Percentiles rank a stretch among this genome's conserved stretches.
phyloP scores from a whole-genome alignment of 2,888 invertebrate genomes.

The Tethea ocularis region DNA sequence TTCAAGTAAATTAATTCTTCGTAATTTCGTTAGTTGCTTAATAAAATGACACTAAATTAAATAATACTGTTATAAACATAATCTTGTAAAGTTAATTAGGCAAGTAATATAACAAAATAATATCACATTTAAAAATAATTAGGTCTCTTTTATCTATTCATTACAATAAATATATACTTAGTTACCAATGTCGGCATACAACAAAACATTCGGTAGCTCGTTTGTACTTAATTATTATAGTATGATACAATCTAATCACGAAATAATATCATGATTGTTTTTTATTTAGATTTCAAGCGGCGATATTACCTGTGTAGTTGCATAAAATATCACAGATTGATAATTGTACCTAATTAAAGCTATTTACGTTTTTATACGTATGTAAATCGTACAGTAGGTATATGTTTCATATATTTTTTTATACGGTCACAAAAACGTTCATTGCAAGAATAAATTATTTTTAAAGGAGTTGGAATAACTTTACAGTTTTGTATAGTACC shows the following conservation, averaged over 20 bases:
- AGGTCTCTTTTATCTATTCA: conserved; percentile 33
- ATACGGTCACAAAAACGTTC: too few relatives aligned
- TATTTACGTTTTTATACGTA: not conserved
- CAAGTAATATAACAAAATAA: not conserved
- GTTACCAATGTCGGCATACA: conserved; percentile 37
- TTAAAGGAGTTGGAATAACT: too few relatives aligned
- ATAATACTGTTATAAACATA: not conserved
- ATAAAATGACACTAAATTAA: not conserved
- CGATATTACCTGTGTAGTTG: conserved; percentile 24
- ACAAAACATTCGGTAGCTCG: conserved; percentile 47
- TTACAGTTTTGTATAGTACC: too few relatives aligned
- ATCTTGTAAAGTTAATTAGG: conserved; percentile 1
- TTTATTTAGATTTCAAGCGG: conserved; percentile 44
- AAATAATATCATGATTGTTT: conserved; percentile 39
- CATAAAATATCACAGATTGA: conserved; percentile 29
- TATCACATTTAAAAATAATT: conserved; percentile 29
- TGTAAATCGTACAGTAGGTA: too few relatives aligned
- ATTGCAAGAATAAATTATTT: too few relatives aligned
- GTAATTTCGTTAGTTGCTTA: too few relatives aligned
- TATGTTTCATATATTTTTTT: too few relatives aligned
- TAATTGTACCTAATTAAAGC: conserved; percentile 7
- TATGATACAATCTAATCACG: conserved; percentile 47
- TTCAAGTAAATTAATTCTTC: too few relatives aligned
- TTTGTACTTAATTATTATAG: conserved; percentile 52
- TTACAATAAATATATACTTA: conserved; percentile 25